phyloP scores from a whole-genome alignment of 2,888 invertebrate species.

The Cyclophora punctaria region DNA sequence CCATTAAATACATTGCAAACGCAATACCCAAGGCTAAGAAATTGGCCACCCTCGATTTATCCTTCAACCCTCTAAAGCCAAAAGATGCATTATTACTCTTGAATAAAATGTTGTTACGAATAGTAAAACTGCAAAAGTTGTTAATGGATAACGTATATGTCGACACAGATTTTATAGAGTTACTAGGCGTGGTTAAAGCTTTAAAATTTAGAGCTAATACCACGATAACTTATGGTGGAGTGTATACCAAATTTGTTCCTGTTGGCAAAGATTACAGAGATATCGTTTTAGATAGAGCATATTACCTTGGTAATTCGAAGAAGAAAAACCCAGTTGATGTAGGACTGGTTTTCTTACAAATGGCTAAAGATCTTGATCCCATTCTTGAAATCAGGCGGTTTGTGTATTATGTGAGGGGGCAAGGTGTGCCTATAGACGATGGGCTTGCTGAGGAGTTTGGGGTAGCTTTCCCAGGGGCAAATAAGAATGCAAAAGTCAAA shows the following conservation, averaged over 20 bases:
- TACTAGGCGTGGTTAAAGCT: constrained; percentile 23
- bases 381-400: constrained; percentile 33
- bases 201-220: constrained; percentile 28
- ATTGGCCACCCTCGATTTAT: constrained; percentile 39
- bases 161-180: constrained; percentile 26
- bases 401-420: constrained; percentile 11
- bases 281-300: constrained; percentile 39
- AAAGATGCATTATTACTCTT: constrained; percentile 39
- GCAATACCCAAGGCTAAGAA: constrained; percentile 32
- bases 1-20: constrained; percentile 24
- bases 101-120: constrained; percentile 24
- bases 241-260: constrained; percentile 19
- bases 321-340: constrained; percentile 37
- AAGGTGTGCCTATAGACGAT: constrained; percentile 30
- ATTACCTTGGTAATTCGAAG: constrained; percentile 33
- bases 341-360: constrained; percentile 32
- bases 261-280: constrained; percentile 36
- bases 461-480: constrained; percentile 35
- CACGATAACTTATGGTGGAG: constrained; percentile 36
- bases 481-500: constrained; percentile 28
- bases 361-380: constrained; percentile 31
- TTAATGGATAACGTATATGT: constrained; percentile 44
- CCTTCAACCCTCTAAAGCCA: constrained; percentile 43
- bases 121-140: constrained; percentile 34
- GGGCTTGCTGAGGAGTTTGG: constrained; percentile 37